Evolutionary conservation across 2,888 invertebrate genomes (phyloP).

Genomic region (Ophion obscuratus): DNA sequence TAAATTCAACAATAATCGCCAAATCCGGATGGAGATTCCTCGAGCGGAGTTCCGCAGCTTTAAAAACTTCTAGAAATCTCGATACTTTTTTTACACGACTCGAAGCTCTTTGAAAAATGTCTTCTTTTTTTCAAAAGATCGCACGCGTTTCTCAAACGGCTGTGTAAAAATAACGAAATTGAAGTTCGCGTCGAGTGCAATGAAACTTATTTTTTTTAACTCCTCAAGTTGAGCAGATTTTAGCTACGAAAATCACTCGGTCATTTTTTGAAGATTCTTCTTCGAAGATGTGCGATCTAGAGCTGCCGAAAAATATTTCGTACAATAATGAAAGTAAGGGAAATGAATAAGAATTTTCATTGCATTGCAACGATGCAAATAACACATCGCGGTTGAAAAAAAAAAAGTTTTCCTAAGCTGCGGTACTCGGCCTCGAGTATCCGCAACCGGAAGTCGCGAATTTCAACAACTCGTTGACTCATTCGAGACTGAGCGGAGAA

Average conservation of each 20-base stretch:
- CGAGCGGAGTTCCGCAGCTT: neutral
- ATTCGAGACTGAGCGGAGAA: neutral
- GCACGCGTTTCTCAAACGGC: no score
- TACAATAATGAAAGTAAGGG: neutral
- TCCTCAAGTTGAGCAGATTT: neutral
- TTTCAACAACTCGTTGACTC: neutral
- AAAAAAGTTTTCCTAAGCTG: neutral
- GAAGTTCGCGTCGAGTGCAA: no score
- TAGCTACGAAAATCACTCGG: neutral
- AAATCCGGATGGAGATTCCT: neutral
- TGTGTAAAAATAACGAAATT: no score
- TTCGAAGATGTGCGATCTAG: neutral
- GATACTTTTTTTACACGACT: neutral
- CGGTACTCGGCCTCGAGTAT: neutral
- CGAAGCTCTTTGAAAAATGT: neutral
- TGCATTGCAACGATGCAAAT: no score
- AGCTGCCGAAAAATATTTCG: neutral
- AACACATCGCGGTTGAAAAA: neutral
- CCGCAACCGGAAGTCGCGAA: neutral
- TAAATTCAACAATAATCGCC: neutral
- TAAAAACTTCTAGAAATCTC: neutral
- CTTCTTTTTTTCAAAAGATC: no score
- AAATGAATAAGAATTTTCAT: neutral
- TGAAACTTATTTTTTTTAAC: no score
- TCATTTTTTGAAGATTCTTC: neutral